These are phyloP conservation scores for Myxocyprinus asiaticus DNA, from an alignment of 2,113 vertebrate genomes.

Conservation along the genomic window DNA sequence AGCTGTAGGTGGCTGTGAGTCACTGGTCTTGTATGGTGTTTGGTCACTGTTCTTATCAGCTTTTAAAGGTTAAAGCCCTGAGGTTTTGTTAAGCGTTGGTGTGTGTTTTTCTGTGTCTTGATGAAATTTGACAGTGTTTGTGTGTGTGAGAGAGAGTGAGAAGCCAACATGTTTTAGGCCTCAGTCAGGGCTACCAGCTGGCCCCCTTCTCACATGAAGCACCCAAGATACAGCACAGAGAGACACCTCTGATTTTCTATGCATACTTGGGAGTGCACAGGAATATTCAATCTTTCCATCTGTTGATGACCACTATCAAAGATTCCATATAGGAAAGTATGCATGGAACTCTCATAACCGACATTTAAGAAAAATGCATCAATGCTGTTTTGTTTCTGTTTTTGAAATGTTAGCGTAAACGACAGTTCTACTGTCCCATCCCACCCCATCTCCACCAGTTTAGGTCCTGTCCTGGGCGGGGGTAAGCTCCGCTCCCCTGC, in stretches of 20 bases:
- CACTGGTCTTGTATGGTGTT: conserved; percentile 39
- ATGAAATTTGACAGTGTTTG: conserved; percentile 24
- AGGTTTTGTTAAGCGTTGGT: conserved; percentile 26
- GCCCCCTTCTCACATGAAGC: conserved; percentile 33
- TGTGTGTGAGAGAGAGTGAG: conserved; percentile 9
- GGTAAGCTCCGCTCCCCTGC: no score
- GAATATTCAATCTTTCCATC: neutral
- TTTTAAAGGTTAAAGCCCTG: neutral
- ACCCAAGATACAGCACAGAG: neutral
- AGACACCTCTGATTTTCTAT: conserved; percentile 20
- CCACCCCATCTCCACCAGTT: no score
- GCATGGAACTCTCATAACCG: no score
- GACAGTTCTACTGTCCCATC: no score
- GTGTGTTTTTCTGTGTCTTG: conserved; percentile 46
- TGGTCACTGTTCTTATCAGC: conserved; percentile 44
- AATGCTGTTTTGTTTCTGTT: no score
- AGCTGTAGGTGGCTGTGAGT: neutral
- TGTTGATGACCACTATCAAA: neutral
- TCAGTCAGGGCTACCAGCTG: conserved; percentile 44
- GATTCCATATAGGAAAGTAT: no score
- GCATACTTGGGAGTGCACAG: neutral
- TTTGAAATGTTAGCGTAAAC: no score
- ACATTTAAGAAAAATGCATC: no score
- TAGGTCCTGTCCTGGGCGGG: no score
- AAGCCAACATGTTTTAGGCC: conserved; percentile 41